Evolutionary conservation across 2,888 invertebrate genomes (phyloP), one percentile per base, ranked within the genome.

Genomic region (Operophtera brumata): DNA sequence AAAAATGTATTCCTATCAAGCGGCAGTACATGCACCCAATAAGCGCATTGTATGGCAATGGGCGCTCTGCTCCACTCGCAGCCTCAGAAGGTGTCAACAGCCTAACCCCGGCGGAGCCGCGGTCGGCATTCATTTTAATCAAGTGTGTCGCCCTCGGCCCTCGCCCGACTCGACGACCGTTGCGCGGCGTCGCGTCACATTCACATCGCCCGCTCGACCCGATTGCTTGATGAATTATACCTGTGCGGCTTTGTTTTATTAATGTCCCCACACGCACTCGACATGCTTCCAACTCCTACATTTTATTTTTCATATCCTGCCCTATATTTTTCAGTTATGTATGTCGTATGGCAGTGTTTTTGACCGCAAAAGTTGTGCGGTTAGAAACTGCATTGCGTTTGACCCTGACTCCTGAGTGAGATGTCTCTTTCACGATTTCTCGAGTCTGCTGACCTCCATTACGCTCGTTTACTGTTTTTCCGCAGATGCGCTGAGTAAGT

Each of bases 71-170:
- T 26, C 20, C 20, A 20, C 54, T 47, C 49, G 36, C 11, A 12
- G 36, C 11, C 3, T 20, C 12, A 25, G 6, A 53, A 55, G 36
- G 42, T 50, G 37, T 1, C 26, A 34, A 28, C 45, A 39, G 5
- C 37, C n/a, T 8, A 20, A 32, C 9, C 36, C 47, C 14, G 56
- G 48, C 54, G 58, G 48, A 49, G 55, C 51, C 48, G 4, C 4
- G 54, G 45, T 60, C 67, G 59, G 74, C 73, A 77, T 80, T 76
- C 75, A 73, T 81, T 80, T 79, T 80, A 80, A 82, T 83, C 77
- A 80, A 70, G 62, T 67, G 62, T 76, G 78, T 77, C 80, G 72
- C 56, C 47, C 20, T 20, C 20, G 20, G 72, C 56, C 47, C 20
- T 20, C 20, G 20, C 20, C 20, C 20, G 20, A 20, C 20, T 20